A percentile compares a stretch with the other conserved stretches of the same genome.
phyloP scores from a whole-genome alignment of 2,888 invertebrate species.

The Ectemnius continuus region DNA sequence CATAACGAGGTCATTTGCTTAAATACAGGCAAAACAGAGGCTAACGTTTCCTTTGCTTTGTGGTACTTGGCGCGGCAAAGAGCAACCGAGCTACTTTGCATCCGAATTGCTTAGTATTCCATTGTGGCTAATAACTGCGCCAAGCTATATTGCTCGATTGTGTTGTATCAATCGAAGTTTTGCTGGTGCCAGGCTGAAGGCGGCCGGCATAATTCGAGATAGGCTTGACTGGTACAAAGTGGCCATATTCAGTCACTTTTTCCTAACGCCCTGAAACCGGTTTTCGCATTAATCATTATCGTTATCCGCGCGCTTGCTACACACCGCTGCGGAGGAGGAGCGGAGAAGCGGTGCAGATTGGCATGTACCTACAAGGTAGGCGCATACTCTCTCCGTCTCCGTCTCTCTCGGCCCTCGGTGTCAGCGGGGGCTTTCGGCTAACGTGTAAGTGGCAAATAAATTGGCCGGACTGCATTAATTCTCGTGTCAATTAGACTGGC shows the following conservation, averaged over 20 bases:
- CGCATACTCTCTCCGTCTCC: slow-evolving; percentile 28
- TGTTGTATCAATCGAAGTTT: too few relatives aligned
- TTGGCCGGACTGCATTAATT: slow-evolving; percentile 67
- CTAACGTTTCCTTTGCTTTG: too few relatives aligned
- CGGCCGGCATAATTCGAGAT: slow-evolving; percentile 49
- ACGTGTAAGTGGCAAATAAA: slow-evolving; percentile 62
- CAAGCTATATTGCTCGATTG: too few relatives aligned
- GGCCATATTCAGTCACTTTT: slow-evolving; percentile 60
- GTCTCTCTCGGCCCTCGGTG: slow-evolving; percentile 27
- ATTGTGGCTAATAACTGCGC: too few relatives aligned
- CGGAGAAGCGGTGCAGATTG: too few relatives aligned
- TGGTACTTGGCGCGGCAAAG: too few relatives aligned
- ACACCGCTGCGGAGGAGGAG: too few relatives aligned
- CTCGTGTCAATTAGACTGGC: slow-evolving; percentile 64
- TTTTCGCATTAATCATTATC: slow-evolving; percentile 69
- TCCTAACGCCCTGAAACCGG: slow-evolving; percentile 61
- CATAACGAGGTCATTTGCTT: slow-evolving; percentile 60
- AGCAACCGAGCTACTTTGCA: too few relatives aligned
- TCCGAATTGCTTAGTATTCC: too few relatives aligned
- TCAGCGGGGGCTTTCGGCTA: slow-evolving; percentile 55
- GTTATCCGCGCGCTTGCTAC: slow-evolving; percentile 51
- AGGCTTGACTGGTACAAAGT: slow-evolving; percentile 43
- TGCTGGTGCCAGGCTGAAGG: background rate
- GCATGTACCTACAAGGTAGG: slow-evolving; percentile 55
- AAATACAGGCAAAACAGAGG: slow-evolving; percentile 52